These are phyloP conservation scores for Melieria picta DNA, from an alignment of 2,888 invertebrate genomes.

Conservation along the genomic window DNA sequence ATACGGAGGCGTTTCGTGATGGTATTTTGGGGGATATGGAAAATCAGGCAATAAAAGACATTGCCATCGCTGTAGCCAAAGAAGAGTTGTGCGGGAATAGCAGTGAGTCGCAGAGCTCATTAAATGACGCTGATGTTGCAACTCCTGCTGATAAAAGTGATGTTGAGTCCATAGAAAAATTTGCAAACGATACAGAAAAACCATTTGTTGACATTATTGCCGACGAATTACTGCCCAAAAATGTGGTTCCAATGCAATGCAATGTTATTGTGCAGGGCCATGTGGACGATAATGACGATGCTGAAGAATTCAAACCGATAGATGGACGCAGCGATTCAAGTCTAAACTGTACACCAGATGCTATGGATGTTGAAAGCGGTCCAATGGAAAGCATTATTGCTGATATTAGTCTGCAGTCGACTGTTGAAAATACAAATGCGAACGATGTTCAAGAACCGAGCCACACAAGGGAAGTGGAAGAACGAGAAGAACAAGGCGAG, in stretches of 20 bases:
- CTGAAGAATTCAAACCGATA: background rate
- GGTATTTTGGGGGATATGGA: slow-evolving; percentile 19
- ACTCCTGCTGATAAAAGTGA: no score
- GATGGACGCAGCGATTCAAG: background rate
- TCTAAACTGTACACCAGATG: no score
- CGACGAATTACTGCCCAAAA: background rate
- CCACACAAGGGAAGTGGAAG: background rate
- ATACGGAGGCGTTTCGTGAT: slow-evolving; percentile 50
- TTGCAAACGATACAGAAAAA: background rate
- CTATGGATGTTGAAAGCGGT: no score
- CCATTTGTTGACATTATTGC: no score
- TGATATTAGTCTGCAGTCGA: no score
- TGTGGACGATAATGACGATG: background rate
- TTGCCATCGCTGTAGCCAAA: background rate
- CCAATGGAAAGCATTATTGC: no score
- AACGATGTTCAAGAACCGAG: background rate
- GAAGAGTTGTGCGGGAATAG: background rate
- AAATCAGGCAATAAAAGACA: background rate
- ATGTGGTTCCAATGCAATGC: background rate
- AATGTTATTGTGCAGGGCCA: background rate
- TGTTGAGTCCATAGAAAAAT: no score
- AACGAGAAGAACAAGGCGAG: no score
- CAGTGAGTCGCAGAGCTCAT: no score
- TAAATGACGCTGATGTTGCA: no score
- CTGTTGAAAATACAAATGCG: background rate